phyloP scores from a whole-genome alignment of 2,797 vertebrate genomes.

The Notolabrus celidotus region DNA sequence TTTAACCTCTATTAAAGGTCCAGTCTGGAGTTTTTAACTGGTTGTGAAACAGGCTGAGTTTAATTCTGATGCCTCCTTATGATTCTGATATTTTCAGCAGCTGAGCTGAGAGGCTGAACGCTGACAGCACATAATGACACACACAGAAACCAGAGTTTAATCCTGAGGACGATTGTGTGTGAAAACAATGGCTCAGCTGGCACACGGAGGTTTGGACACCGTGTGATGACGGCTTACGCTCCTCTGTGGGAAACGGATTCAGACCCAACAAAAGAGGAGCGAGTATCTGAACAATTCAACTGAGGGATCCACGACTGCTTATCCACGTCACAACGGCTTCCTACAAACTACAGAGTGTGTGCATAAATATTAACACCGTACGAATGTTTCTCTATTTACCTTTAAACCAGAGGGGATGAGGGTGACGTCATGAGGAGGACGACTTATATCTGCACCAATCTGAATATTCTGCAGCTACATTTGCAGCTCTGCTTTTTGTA shows the following conservation, averaged over 20 bases:
- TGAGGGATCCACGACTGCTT: neutral
- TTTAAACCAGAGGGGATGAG: too few relatives aligned
- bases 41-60: too few relatives aligned
- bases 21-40: too few relatives aligned
- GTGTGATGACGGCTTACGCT: slow-evolving; percentile 17
- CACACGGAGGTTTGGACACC: slow-evolving; percentile 1
- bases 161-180: neutral
- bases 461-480: too few relatives aligned
- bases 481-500: too few relatives aligned
- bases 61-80: too few relatives aligned
- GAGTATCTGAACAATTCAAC: neutral
- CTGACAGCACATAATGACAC: neutral
- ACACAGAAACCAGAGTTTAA: neutral
- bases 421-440: too few relatives aligned
- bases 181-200: slow-evolving; percentile 17
- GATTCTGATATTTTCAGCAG: neutral
- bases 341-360: neutral
- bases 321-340: neutral
- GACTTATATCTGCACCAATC: too few relatives aligned
- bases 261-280: neutral
- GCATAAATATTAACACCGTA: too few relatives aligned
- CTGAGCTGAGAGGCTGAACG: neutral
- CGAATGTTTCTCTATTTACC: too few relatives aligned
- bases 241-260: neutral
- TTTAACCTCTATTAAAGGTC: too few relatives aligned